These are phyloP conservation scores for Drosophila cardini DNA, from an alignment of 1,140 invertebrate genomes.

Conservation along the genomic window DNA sequence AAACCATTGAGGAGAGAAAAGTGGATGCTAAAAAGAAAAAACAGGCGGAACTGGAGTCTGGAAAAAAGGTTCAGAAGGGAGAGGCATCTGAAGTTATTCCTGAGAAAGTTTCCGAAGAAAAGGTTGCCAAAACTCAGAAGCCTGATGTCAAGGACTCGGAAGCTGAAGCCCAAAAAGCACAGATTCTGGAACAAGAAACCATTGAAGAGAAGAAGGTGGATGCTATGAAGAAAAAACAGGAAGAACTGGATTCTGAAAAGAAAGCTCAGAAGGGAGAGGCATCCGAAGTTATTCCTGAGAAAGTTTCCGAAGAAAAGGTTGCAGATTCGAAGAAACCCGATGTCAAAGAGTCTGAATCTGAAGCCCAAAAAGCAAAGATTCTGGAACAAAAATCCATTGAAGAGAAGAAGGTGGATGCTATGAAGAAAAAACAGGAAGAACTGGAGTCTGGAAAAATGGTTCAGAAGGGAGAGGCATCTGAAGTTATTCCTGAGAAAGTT, in stretches of 20 bases:
- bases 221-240: background rate
- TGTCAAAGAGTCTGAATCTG: no score
- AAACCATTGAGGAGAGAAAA: conserved; percentile 11
- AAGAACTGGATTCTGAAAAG: conserved; percentile 8
- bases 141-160: background rate
- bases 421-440: conserved; percentile 35
- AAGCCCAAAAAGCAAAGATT: background rate
- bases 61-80: conserved; percentile 10
- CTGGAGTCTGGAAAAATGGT: conserved; percentile 10
- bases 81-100: conserved; percentile 18
- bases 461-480: conserved; percentile 48
- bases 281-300: background rate
- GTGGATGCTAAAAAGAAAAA: background rate
- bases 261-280: background rate
- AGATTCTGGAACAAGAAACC: conserved; percentile 7
- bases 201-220: conserved; percentile 2
- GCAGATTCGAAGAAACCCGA: background rate
- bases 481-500: conserved; percentile 32
- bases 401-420: conserved; percentile 14
- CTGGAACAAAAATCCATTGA: conserved; percentile 17
- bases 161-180: conserved; percentile 8
- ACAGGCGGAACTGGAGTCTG: conserved; percentile 4
- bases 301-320: background rate
- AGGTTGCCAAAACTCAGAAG: background rate
- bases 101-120: background rate